Evolutionary conservation across 2,113 vertebrate species (phyloP).

Genomic region (Pteronura brasiliensis): DNA sequence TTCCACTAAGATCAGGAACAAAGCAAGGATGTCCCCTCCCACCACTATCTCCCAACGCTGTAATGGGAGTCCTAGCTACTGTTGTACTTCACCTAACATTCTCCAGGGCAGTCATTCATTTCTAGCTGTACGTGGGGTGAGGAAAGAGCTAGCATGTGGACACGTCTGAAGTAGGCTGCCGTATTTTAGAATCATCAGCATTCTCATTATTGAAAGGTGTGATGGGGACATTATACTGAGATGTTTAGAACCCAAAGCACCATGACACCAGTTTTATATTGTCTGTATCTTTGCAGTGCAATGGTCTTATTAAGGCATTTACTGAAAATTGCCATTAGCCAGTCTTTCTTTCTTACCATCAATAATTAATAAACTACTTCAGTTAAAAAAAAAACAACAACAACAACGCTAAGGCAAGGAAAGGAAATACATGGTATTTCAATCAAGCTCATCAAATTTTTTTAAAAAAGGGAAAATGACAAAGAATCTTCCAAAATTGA

Average conservation of each 20-base stretch:
- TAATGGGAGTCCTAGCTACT: not conserved
- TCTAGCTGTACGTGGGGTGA: slow-evolving; percentile 81
- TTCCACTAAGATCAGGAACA: not conserved
- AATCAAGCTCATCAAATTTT: not conserved
- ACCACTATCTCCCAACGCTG: not conserved
- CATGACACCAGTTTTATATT: slow-evolving; percentile 92
- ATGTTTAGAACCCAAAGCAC: slow-evolving; percentile 92
- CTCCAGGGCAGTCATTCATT: slow-evolving; percentile 76
- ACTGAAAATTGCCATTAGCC: slow-evolving; percentile 97
- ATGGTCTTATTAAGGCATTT: slow-evolving; percentile 98
- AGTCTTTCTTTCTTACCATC: slow-evolving; percentile 99
- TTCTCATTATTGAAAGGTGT: slow-evolving; percentile 91
- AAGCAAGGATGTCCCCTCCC: no score
- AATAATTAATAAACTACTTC: slow-evolving; percentile 97
- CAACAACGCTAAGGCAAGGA: not conserved
- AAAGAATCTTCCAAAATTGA: not conserved
- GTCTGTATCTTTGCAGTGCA: slow-evolving; percentile 94
- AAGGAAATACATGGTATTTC: not conserved
- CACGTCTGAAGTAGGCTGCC: slow-evolving; percentile 89
- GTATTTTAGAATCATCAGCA: slow-evolving; percentile 89
- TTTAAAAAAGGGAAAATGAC: not conserved
- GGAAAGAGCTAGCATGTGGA: slow-evolving; percentile 82
- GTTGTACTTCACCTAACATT: slow-evolving; percentile 44
- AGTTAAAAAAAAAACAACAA: slow-evolving; percentile 40
- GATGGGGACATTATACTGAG: slow-evolving; percentile 89